Evolutionary conservation across 2,888 invertebrate species (phyloP).

Genomic region (Ecdyonurus torrentis): DNA sequence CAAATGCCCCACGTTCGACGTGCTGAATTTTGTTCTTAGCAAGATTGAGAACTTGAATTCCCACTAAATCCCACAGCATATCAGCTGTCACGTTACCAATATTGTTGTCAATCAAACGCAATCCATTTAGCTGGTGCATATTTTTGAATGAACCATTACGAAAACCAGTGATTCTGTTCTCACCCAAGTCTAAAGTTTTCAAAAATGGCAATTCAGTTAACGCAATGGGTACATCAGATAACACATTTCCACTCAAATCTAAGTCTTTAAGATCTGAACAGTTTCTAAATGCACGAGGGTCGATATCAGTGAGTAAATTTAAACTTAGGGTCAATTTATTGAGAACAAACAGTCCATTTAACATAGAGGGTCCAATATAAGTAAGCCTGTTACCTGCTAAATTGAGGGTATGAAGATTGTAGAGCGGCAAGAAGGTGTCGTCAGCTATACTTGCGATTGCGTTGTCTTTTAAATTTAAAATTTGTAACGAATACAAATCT

Average conservation of each 20-base stretch:
- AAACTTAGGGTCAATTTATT: slow-evolving; percentile 72
- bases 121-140: slow-evolving; percentile 68
- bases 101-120: slow-evolving; percentile 79
- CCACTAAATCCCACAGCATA: slow-evolving; percentile 60
- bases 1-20: slow-evolving; percentile 67
- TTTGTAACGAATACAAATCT: slow-evolving; percentile 71
- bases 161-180: slow-evolving; percentile 57
- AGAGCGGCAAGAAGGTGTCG: slow-evolving; percentile 79
- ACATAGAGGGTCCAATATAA: slow-evolving; percentile 66
- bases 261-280: slow-evolving; percentile 81
- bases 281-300: slow-evolving; percentile 77
- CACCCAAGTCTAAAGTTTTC: slow-evolving; percentile 72
- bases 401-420: slow-evolving; percentile 76
- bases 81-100: slow-evolving; percentile 65
- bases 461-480: slow-evolving; percentile 72
- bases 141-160: slow-evolving; percentile 18
- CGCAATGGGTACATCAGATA: slow-evolving; percentile 64
- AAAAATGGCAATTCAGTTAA: slow-evolving; percentile 70
- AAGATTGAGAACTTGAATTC: slow-evolving; percentile 70
- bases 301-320: slow-evolving; percentile 66
- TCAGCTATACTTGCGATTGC: slow-evolving; percentile 66
- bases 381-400: slow-evolving; percentile 73
- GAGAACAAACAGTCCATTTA: slow-evolving; percentile 76
- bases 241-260: slow-evolving; percentile 72
- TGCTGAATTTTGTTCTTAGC: slow-evolving; percentile 66